Evolutionary conservation across 2,113 vertebrate genomes (phyloP), one percentile per base, ranked within the genome.

Genomic region (Baryphthengus martii): DNA sequence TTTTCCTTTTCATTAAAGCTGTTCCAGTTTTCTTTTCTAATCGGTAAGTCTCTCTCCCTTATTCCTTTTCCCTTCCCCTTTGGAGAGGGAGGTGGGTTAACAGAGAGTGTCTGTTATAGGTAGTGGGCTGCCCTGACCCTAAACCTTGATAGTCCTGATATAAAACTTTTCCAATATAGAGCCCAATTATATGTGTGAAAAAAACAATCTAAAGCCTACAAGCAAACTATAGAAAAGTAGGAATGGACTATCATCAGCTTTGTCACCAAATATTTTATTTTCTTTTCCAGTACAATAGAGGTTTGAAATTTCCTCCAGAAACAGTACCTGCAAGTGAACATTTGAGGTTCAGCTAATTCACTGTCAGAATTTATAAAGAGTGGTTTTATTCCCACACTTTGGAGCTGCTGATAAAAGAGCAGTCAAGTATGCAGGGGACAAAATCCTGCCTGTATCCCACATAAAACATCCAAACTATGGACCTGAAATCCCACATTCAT

Each of bases 401-500:
- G 53, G 31, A 82, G 44, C 19, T n/a, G 33, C 21, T 66, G 47
- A 24, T 59, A 86, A 63, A 88, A 80, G 5, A 92, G 11, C 79
- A 84, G 11, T 47, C 52, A 81, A n/a, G 50, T 50, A 67, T 3
- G 10, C 13, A 42, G 50, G 13, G 53, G 23, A 17, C 50, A 65
- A 93, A 92, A 86, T 84, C 83, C 50, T 90, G 6, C 63, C 75
- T 18, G 10, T 65, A 82, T 87, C 73, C 66, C 73, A 89, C 76
- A 81, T 44, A 89, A 92, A 92, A 71, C 72, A 86, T 66, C 35
- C 56, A 72, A 95, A 92, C 42, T 68, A 42, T 68, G 76, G 61
- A 78, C 91, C 84, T 87, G 93, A 89, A 95, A 95, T 85, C 89
- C 73, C 65, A 71, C 91, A 92, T 95, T 93, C 68, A 81, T 97